Evolutionary conservation across 2,888 invertebrate species (phyloP).

Genomic region (Deroplatys truncata): DNA sequence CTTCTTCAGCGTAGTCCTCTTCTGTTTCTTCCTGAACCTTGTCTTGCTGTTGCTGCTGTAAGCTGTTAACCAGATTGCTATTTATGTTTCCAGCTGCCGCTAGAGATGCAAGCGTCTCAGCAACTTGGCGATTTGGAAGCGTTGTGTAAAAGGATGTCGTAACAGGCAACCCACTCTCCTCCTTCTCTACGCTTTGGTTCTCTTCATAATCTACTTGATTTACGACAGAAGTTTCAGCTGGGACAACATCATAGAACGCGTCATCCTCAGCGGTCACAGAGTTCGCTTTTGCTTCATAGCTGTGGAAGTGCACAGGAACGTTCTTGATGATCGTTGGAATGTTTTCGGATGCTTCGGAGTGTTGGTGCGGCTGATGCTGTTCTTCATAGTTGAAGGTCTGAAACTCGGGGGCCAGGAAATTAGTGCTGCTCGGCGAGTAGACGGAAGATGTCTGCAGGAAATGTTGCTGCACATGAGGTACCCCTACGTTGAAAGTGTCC

Average conservation of each 20-base stretch:
- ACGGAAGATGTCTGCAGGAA: constrained; percentile 38
- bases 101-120: constrained; percentile 56
- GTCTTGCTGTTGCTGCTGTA: neutral
- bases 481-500: constrained; percentile 49
- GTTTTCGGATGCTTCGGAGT: constrained; percentile 5
- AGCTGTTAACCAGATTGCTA: constrained; percentile 36
- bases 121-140: constrained; percentile 58
- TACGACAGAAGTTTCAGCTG: neutral
- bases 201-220: neutral
- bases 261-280: neutral
- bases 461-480: constrained; percentile 43
- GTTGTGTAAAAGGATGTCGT: constrained; percentile 50
- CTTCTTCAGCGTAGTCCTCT: constrained; percentile 12
- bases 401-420: constrained; percentile 39
- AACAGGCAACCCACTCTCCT: neutral
- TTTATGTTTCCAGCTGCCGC: constrained; percentile 55
- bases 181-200: neutral
- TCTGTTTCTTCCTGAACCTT: constrained; percentile 14
- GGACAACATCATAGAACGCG: neutral
- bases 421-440: constrained; percentile 29
- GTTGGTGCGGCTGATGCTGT: neutral
- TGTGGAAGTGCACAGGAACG: neutral
- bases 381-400: constrained; percentile 50
- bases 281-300: neutral
- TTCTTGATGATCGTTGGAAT: constrained; percentile 3